Percentiles rank a stretch among this genome's conserved stretches.
These are phyloP conservation scores for Ceramica pisi DNA, from an alignment of 2,888 invertebrate species.

Conservation along the genomic window DNA sequence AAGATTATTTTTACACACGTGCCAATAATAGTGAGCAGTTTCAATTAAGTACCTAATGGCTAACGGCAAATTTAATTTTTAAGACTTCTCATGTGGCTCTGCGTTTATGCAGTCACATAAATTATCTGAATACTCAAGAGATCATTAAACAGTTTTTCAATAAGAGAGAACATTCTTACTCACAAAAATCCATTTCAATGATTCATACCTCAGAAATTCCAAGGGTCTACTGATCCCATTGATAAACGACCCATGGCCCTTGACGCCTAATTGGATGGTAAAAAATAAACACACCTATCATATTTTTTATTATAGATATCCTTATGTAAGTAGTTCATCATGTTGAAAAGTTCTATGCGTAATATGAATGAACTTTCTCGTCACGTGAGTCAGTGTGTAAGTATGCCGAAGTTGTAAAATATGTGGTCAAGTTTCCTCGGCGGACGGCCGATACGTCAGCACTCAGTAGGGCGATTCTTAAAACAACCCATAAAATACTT, in stretches of 20 bases:
- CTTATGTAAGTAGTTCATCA: slow-evolving; percentile 41
- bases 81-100: not conserved
- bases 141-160: slow-evolving; percentile 6
- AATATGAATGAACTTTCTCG: slow-evolving; percentile 79
- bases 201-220: slow-evolving; percentile 58
- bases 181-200: slow-evolving; percentile 39
- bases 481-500: slow-evolving; percentile 48
- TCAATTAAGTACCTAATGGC: not conserved
- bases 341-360: slow-evolving; percentile 47
- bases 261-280: slow-evolving; percentile 26
- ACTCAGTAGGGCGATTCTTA: slow-evolving; percentile 26
- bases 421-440: slow-evolving; percentile 76
- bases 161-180: slow-evolving; percentile 23
- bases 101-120: not conserved
- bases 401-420: slow-evolving; percentile 81
- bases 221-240: slow-evolving; percentile 43
- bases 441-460: slow-evolving; percentile 53
- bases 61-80: not conserved
- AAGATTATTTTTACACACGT: slow-evolving; percentile 26
- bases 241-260: slow-evolving; percentile 54
- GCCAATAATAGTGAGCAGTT: not conserved
- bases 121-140: not conserved
- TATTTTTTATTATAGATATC: slow-evolving; percentile 18
- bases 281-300: slow-evolving; percentile 14
- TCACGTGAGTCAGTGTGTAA: slow-evolving; percentile 81